Base-by-base conservation (phyloP, 1,140 invertebrate species). In the Listronotus oregonensis region DNA sequence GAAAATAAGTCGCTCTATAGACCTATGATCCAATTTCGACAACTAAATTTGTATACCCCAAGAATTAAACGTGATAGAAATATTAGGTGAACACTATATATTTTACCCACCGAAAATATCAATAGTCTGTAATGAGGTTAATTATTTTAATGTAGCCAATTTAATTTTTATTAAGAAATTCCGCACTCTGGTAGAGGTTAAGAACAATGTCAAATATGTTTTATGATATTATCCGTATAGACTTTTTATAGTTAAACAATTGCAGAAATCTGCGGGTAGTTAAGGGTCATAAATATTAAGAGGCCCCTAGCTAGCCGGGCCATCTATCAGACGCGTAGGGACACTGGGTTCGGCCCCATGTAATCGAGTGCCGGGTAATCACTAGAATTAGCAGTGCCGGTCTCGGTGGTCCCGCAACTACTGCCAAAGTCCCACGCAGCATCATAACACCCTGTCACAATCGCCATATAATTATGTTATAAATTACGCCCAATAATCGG, bases 381-480 rank as follows among this genome's bases (percentile, higher is more conserved):
- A 76, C 75, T 72, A 70, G 73, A 73, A 78, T 78, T 78, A 78
- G 73, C 68, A n/a, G 32, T 61, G 60, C 52, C 69, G 58, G 60
- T 50, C 77, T 67, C 69, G 75, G 75, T 77, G 75, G 77, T 77
- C 77, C 75, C 59, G 57, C 39, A 50, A 55, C 64, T 68, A 72
- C 75, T 69, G 72, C 73, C 69, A 65, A 63, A 73, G 67, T 74
- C 75, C 76, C 72, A 73, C 73, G 72, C 73, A 74, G 61, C 39
- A 60, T 66, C 72, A 73, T 71, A 71, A 73, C 72, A 73, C 72
- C 72, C 73, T 73, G 73, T 73, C 74, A 75, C 72, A 75, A 74
- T 73, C 59, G 68, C 68, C 67, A 65, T 75, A 74, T 75, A 77
- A 76, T 75, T 76, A 76, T 76, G 71, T 76, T 75, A 76, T 76